Conservation (phyloP, 1,140 invertebrate genomes). For the Drosophila novamexicana region DNA sequence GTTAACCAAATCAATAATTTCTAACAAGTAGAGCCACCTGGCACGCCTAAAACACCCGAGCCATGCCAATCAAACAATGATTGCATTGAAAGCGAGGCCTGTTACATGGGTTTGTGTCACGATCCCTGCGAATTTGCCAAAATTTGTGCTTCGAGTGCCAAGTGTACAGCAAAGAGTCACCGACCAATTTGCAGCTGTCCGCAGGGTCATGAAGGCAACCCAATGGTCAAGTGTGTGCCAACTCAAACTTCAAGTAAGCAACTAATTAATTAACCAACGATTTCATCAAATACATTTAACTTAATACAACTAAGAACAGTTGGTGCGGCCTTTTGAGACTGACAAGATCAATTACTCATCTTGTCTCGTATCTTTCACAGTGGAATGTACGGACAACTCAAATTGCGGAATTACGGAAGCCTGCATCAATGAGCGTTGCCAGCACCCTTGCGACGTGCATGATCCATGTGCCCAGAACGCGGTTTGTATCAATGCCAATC, state of each 20-base stretch:
- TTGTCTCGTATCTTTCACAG: constrained; percentile 84
- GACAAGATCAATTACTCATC: neutral
- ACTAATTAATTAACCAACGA: constrained; percentile 67
- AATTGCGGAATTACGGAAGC: constrained; percentile 92
- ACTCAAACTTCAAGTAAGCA: constrained; percentile 89
- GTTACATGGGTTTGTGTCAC: constrained; percentile 90
- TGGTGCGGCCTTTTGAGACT: neutral
- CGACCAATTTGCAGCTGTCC: constrained; percentile 91
- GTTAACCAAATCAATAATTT: constrained; percentile 54
- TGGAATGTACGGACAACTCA: constrained; percentile 91
- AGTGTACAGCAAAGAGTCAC: constrained; percentile 90
- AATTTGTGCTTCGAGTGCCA: constrained; percentile 89
- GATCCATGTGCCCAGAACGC: constrained; percentile 94
- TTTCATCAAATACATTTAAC: constrained; percentile 25
- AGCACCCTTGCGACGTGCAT: constrained; percentile 91
- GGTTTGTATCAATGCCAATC: constrained; percentile 94
- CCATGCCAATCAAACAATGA: constrained; percentile 90
- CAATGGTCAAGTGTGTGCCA: constrained; percentile 89
- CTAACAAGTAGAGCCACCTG: constrained; percentile 87
- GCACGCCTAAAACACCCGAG: constrained; percentile 88
- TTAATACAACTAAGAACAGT: constrained; percentile 33
- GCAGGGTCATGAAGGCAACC: constrained; percentile 90
- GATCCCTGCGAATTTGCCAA: constrained; percentile 90
- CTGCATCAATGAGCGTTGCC: constrained; percentile 92
- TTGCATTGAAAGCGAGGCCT: constrained; percentile 90